Evolutionary conservation across 2,113 vertebrate species (phyloP), one percentile per base, ranked within the genome.

Genomic region (Hylia prasina): DNA sequence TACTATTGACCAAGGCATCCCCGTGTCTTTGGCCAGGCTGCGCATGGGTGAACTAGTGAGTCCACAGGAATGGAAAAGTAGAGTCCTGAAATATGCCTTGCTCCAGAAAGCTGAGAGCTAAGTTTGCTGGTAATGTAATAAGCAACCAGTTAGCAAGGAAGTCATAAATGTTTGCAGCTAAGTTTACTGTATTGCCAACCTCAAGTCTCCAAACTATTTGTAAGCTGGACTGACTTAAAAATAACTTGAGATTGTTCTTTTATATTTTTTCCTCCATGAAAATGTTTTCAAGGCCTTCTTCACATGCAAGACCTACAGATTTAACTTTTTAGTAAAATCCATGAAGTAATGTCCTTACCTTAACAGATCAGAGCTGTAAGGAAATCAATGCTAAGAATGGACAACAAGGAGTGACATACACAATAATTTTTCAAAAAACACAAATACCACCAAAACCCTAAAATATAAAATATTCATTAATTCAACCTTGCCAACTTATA

Each of bases 331-430:
- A 76, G 39, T 66, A 73, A 82, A 85, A 78, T 70, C 42, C 11
- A 11, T 47, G 3, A 28, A 63, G 35, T 22, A 79, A 31, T 10
- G 77, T 39, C 28, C 35, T 42, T 60, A 54, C 21, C 39, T 53
- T 82, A 89, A 61, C 3, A 53, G 24, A n/a, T 37, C 57, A 80
- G 45, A 76, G 25, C 25, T 86, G 72, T 85, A 87, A 88, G 33
- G 19, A 93, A 79, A 82, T 13, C 3, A 82, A 5, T 51, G 10
- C 16, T 78, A 53, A 35, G 70, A 82, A 15, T n/a, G 44, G 51
- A 88, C 75, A 82, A 80, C 82, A 89, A 82, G 27, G 20, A 96
- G 80, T n/a, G 15, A 87, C 31, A 54, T 60, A 85, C 6, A 28
- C 50, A 81, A 12, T 89, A 42, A 11, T 35, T 66, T 87, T 64